A percentile compares a stretch with the other conserved stretches of the same genome.
phyloP scores from a whole-genome alignment of 2,113 vertebrate genomes.

The Motacilla alba region DNA sequence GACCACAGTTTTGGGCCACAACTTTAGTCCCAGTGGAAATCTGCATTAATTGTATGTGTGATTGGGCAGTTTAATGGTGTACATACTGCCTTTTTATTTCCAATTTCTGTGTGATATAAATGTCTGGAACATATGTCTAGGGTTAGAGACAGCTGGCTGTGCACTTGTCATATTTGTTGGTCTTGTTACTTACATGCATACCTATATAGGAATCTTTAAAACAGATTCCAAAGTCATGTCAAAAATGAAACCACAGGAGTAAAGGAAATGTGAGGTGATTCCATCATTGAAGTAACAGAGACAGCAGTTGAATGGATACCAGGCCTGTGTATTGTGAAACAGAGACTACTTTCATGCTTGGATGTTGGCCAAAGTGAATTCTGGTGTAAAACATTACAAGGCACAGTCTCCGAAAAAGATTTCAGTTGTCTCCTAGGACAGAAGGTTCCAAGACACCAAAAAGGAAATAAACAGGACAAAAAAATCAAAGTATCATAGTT shows the following conservation, averaged over 20 bases:
- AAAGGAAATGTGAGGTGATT: background rate
- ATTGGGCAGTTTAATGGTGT: background rate
- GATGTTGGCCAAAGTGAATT: background rate
- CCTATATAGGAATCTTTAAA: background rate
- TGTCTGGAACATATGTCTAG: background rate
- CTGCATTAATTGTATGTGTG: background rate
- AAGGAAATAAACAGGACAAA: background rate
- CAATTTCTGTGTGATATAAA: background rate
- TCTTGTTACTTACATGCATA: background rate
- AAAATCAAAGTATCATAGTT: background rate
- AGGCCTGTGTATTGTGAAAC: background rate
- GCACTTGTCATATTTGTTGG: background rate
- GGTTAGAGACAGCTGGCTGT: background rate
- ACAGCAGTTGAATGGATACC: background rate
- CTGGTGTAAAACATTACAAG: background rate
- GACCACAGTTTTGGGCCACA: background rate
- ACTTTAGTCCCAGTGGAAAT: background rate
- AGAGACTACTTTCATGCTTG: background rate
- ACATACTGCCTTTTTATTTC: background rate
- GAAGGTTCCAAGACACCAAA: background rate
- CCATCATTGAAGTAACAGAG: background rate
- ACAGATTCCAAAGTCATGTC: background rate
- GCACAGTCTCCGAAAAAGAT: background rate
- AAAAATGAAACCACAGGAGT: background rate
- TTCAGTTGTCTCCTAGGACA: background rate